Base-by-base conservation (phyloP, 2,888 invertebrate species). In the Dermolepida albohirtum region DNA sequence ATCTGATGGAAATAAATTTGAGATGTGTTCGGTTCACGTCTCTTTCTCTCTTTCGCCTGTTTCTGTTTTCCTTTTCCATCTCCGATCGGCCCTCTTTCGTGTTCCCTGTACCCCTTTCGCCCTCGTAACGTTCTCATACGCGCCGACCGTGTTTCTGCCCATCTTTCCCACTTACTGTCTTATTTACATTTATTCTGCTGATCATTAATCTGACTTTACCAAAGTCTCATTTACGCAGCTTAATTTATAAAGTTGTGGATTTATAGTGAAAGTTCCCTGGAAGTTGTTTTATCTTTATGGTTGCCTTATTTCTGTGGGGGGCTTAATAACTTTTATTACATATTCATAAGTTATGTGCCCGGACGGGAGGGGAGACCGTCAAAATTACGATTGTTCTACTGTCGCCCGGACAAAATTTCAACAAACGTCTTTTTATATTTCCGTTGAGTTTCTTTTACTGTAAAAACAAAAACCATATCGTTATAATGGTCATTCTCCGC, bases 141-240 rank as follows among this genome's bases (percentile, higher is more conserved):
- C 34, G 34, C 43, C 29, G n/a, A 34, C 47, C 43, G 43, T 39
- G 57, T 43, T 57, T 39, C 54, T 63, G 68, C 49, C 72, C 74
- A 70, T 70, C 74, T 73, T 71, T 75, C 71, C 74, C 75, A 76
- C 77, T 75, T 77, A 76, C 74, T 71, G 75, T 75, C 78, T 77
- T 81, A 81, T 81, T 81, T 81, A 81, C 81, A 81, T 80, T 81
- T 81, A 81, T 81, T 82, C 79, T 76, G 59, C 59, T 62, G 79
- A 77, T 82, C 82, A 82, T 82, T 83, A 82, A 83, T 83, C 81
- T 82, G 82, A 82, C 82, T 83, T 82, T 82, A 80, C 78, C 79
- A 79, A 80, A 82, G 81, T 81, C 82, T 80, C 81, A 81, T 82
- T 82, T 82, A 80, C 81, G 81, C 80, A 78, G 81, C 81, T 81